Conservation (phyloP, 2,113 vertebrate genomes). For the Tichodroma muraria region DNA sequence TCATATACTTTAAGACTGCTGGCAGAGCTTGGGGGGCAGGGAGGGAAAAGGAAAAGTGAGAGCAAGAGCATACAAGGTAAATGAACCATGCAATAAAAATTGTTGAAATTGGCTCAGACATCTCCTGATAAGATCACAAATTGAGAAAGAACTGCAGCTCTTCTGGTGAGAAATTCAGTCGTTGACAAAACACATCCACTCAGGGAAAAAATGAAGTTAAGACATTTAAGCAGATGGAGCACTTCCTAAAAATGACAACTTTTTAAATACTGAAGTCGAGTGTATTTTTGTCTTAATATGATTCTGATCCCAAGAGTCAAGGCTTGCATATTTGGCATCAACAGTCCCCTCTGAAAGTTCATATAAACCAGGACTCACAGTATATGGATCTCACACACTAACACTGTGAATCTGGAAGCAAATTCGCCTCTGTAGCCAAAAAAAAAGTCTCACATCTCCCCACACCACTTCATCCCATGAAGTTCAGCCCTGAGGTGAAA, state of each 20-base stretch:
- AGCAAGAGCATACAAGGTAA: neutral
- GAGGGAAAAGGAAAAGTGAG: neutral
- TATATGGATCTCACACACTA: neutral
- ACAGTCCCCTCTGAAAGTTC: neutral
- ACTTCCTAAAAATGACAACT: neutral
- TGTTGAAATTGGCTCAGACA: slow-evolving; percentile 35
- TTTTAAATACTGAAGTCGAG: neutral
- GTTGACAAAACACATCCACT: neutral
- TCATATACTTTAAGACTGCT: neutral
- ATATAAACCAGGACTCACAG: neutral
- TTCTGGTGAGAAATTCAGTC: neutral
- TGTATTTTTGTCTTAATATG: neutral
- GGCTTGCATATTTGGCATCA: neutral
- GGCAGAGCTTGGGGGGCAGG: neutral
- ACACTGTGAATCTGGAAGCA: neutral
- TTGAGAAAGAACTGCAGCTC: slow-evolving; percentile 12
- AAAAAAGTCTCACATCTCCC: neutral
- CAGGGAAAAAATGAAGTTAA: neutral
- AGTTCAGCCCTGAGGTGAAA: neutral
- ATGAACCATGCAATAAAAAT: slow-evolving; percentile 32
- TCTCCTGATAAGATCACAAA: slow-evolving; percentile 28
- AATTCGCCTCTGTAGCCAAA: neutral
- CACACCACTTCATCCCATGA: neutral
- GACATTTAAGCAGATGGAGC: neutral
- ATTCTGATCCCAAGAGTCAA: neutral